Evolutionary conservation across 1,140 invertebrate genomes (phyloP).

Genomic region (Pantala flavescens): DNA sequence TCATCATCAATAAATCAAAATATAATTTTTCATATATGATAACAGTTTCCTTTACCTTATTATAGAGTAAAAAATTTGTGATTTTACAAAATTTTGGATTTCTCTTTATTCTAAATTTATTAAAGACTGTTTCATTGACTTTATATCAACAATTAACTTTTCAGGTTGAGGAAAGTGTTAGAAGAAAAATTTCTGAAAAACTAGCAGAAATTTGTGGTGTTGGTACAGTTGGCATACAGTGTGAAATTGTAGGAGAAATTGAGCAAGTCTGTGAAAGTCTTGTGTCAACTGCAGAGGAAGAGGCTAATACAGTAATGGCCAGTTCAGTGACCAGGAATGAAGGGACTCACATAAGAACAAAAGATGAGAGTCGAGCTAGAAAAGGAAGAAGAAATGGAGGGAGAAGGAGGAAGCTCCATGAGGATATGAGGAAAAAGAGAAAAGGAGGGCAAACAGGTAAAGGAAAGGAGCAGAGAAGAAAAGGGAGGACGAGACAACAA

Average conservation of each 20-base stretch:
- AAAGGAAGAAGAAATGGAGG: background rate
- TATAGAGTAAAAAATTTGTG: too few species aligned
- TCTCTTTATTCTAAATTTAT: too few species aligned
- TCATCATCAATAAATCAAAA: too few species aligned
- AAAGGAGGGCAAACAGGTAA: background rate
- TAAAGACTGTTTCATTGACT: too few species aligned
- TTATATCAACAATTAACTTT: too few species aligned
- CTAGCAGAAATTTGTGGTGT: background rate
- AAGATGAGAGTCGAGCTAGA: background rate
- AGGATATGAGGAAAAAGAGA: background rate
- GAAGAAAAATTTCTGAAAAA: background rate
- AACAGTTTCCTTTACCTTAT: too few species aligned
- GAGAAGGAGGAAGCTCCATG: background rate
- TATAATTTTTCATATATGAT: too few species aligned
- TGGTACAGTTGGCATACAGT: background rate
- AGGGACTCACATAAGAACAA: background rate
- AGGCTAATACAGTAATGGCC: background rate
- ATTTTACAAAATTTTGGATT: too few species aligned
- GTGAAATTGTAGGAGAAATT: background rate
- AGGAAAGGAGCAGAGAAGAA: background rate
- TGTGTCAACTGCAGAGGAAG: background rate
- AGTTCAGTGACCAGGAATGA: background rate
- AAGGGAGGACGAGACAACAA: background rate
- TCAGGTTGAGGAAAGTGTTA: background rate
- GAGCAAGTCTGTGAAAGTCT: background rate